These are phyloP conservation scores for Anguilla marmorata DNA, from an alignment of 2,797 vertebrate species.

Conservation along the genomic window DNA sequence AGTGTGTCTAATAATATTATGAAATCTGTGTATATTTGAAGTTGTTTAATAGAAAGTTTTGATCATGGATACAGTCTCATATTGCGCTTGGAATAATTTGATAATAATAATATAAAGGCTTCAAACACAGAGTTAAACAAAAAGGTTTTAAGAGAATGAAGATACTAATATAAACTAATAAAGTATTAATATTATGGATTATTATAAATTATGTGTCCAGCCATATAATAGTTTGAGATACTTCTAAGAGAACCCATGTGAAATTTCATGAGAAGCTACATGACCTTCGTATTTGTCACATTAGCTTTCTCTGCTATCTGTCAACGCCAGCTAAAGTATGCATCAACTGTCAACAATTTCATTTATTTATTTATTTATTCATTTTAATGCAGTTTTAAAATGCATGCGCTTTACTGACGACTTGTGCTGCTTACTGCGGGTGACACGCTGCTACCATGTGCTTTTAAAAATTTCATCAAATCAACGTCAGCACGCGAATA, in stretches of 20 bases:
- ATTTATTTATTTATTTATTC: slow-evolving; percentile 33
- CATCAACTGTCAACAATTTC: slow-evolving; percentile 24
- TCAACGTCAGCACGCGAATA: slow-evolving; percentile 72
- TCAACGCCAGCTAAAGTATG: slow-evolving; percentile 7
- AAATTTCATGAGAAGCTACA: neutral
- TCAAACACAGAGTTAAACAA: neutral
- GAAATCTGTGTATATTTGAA: neutral
- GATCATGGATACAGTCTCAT: neutral
- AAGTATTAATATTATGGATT: neutral
- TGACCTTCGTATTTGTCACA: neutral
- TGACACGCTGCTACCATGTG: slow-evolving; percentile 52
- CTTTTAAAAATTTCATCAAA: slow-evolving; percentile 74
- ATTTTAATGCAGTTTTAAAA: slow-evolving; percentile 53
- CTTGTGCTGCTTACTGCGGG: slow-evolving; percentile 60
- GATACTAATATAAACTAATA: neutral
- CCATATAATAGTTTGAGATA: neutral
- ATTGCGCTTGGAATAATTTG: neutral
- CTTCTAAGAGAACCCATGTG: neutral
- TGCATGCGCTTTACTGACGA: slow-evolving; percentile 54
- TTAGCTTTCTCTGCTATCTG: neutral
- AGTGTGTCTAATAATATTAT: neutral
- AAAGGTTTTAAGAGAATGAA: neutral
- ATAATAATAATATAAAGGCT: neutral
- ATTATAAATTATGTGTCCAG: neutral
- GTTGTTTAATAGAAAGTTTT: neutral